Evolutionary conservation across 1,140 invertebrate species (phyloP), one percentile per base, ranked within the genome.

Genomic region (Cryptotermes secundus): DNA sequence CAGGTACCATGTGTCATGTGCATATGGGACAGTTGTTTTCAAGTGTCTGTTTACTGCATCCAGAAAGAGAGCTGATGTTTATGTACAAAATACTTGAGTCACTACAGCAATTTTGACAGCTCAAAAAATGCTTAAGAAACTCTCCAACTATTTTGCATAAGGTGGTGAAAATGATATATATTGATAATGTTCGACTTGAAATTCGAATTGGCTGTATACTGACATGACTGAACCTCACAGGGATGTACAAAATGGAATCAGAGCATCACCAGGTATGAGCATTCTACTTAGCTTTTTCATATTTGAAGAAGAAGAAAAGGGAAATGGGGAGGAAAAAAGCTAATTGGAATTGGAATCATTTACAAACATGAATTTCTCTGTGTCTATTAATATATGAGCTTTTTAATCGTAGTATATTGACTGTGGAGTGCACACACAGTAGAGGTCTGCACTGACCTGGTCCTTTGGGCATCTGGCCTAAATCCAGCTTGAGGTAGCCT

Each of bases 321-420:
- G 19, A 59, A 38, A 12, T 38, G 45, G 59, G 26, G 14, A 16
- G 31, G 59, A n/a, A n/a, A 31, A 31, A 72, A 72, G 59, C 59
- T 72, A 72, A 72, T n/a, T 72, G 59, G 59, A 72, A 72, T 72
- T 72, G 59, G 26, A 72, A n/a, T 72, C 59, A n/a, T 72, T 72
- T 72, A 72, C 59, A 72, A 72, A 72, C 59, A 72, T 31, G n/a
- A 72, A n/a, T 72, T 72, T 72, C 26, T 72, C 59, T 72, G 26
- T 72, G 59, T 72, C 59, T 72, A 72, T 72, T 72, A n/a, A 31
- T 72, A 72, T 72, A 31, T 72, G 2, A 72, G 26, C 59, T 72
- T 31, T 59, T 59, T 59, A 59, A 59, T 22, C 53, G 24, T 19
- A 19, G 53, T 59, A 59, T 59, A 72, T 72, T 72, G n/a, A 31